Percentiles rank a stretch among this genome's conserved stretches.
Conservation (phyloP, 2,797 vertebrate species). For the Molothrus aeneus region DNA sequence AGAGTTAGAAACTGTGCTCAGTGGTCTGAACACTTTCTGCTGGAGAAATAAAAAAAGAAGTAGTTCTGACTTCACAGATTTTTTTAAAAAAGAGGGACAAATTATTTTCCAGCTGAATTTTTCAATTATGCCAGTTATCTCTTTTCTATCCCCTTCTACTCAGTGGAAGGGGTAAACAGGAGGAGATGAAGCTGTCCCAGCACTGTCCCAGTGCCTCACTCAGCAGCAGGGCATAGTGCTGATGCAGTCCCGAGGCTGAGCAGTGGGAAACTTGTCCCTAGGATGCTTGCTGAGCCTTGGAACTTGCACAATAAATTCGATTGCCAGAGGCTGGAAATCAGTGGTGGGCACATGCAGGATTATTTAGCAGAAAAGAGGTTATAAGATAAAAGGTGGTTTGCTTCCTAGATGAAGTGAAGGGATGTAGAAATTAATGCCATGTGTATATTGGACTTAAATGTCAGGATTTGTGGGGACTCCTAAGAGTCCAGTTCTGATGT, state of each 20-base stretch:
- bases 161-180: background rate
- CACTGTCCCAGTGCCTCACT: accelerated
- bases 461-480: background rate
- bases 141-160: background rate
- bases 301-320: background rate
- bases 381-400: background rate
- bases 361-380: background rate
- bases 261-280: too few relatives aligned
- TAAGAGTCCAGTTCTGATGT: background rate
- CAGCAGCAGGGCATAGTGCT: background rate
- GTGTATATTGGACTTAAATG: background rate
- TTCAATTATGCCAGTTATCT: background rate
- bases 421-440: background rate
- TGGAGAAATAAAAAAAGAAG: background rate
- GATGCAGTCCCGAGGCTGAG: background rate
- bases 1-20: accelerated
- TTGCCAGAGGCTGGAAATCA: background rate
- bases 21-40: background rate
- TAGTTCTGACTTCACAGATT: background rate
- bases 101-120: background rate
- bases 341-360: accelerated
- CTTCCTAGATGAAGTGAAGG: background rate
- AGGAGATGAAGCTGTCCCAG: background rate
- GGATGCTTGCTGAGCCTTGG: background rate
- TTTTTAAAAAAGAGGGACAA: too few relatives aligned